Evolutionary conservation across 2,888 invertebrate species (phyloP).

Genomic region (Tinea pellionella): DNA sequence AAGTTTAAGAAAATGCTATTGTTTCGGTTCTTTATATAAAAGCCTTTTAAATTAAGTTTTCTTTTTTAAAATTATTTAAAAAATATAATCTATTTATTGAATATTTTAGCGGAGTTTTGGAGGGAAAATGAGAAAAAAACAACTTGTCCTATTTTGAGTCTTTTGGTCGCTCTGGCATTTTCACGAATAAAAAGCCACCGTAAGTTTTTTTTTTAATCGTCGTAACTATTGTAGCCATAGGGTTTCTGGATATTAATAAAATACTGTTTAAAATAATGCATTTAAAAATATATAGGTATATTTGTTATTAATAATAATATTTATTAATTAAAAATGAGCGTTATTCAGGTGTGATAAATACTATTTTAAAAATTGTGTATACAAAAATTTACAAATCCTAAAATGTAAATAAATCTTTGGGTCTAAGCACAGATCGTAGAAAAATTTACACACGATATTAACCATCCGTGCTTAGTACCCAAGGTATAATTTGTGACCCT

Average conservation of each 20-base stretch:
- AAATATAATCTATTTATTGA: too few species aligned
- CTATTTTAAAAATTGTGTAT: slow-evolving; percentile 2
- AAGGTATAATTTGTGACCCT: slow-evolving; percentile 44
- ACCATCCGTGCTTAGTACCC: neutral
- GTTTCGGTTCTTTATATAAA: neutral
- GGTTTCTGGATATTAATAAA: neutral
- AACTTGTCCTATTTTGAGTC: too few species aligned
- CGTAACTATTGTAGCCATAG: neutral
- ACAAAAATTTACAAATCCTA: slow-evolving; percentile 23
- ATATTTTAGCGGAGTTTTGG: too few species aligned
- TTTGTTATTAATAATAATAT: neutral
- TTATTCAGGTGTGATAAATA: slow-evolving; percentile 59
- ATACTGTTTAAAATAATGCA: neutral
- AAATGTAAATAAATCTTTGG: neutral
- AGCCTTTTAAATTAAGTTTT: too few species aligned
- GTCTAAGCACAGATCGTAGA: neutral
- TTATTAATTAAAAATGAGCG: slow-evolving; percentile 40
- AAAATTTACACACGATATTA: neutral
- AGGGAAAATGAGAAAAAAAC: too few species aligned
- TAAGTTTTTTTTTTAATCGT: neutral
- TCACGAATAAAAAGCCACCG: too few species aligned
- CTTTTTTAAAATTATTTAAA: too few species aligned
- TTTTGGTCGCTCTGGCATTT: too few species aligned
- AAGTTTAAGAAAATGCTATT: neutral
- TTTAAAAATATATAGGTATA: neutral